Evolutionary conservation across 2,888 invertebrate species (phyloP), one percentile per base, ranked within the genome.

Genomic region (Scaeva pyrastri): DNA sequence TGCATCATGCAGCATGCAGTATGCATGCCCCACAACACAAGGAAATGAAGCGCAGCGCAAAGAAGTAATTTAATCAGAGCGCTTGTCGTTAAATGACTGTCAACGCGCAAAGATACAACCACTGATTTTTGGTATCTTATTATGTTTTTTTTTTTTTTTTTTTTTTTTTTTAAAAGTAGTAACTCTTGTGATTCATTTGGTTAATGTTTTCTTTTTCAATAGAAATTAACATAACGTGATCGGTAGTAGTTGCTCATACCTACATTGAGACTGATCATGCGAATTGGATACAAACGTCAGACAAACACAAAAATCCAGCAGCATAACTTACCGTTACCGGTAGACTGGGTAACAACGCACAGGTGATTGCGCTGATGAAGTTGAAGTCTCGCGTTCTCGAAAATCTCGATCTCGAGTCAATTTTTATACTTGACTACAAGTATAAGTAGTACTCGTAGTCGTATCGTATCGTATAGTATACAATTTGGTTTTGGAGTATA

Each of bases 61-160:
- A 86, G 82, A 64, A 68, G 86, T 86, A 86, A 86, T 86, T 86
- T 82, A 86, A 86, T 86, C 86, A 71, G 86, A 86, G 82, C 68
- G 73, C 77, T 86, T 86, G 86, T 82, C 86, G 86, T 86, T 86
- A 82, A 86, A 86, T 86, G 86, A 82, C 82, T 86, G 82, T 86
- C 86, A 86, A 74, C 82, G 86, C 62, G 77, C 73, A n/a, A 50
- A 77, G 76, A 81, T 86, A 86, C 81, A 72, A 72, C 76, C 48
- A 81, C 72, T 72, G 74, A 71, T 73, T 58, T 76, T 58, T 48
- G 39, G 66, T 45, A 23, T 56, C 12, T 56, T 64, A 71, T n/a
- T 74, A 68, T 68, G 26, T 72, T 52, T 73, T 50, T 48, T 56
- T 39, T 31, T 19, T 48, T n/a, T 23, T n/a, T n/a, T n/a, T 72